Conservation (phyloP, 2,113 vertebrate species). For the Fulmarus glacialis region DNA sequence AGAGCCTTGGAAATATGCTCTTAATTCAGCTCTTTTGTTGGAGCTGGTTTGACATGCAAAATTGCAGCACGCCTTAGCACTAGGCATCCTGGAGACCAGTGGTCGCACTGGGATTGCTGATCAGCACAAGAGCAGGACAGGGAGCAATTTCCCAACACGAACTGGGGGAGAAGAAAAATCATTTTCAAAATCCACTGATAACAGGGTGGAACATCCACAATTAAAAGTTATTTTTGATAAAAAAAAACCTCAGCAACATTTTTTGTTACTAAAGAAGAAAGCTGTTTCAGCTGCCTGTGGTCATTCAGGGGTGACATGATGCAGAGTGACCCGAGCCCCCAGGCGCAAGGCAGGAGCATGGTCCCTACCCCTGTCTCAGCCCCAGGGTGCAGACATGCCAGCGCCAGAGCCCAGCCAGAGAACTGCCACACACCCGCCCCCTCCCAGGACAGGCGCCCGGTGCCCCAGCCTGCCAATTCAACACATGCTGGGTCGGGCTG, state of each 20-base stretch:
- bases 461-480: no score
- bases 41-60: neutral
- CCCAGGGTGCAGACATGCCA: neutral
- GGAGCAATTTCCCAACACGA: neutral
- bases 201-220: neutral
- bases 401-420: neutral
- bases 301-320: rapidly evolving
- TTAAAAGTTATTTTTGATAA: neutral
- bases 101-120: rapidly evolving
- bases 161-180: neutral
- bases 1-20: neutral
- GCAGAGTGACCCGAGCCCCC: neutral
- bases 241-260: neutral
- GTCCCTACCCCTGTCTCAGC: neutral
- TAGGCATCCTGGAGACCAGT: neutral
- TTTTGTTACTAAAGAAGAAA: neutral
- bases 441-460: no score
- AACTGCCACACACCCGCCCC: no score
- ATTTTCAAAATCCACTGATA: neutral
- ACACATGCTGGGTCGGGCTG: no score
- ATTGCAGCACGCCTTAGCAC: neutral
- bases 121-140: neutral
- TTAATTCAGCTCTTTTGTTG: neutral
- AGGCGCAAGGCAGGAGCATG: no score
- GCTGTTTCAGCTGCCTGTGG: neutral